Percentiles rank a stretch among this genome's conserved stretches.
Conservation (phyloP, 1,140 invertebrate genomes). For the Eumaeus atala region DNA sequence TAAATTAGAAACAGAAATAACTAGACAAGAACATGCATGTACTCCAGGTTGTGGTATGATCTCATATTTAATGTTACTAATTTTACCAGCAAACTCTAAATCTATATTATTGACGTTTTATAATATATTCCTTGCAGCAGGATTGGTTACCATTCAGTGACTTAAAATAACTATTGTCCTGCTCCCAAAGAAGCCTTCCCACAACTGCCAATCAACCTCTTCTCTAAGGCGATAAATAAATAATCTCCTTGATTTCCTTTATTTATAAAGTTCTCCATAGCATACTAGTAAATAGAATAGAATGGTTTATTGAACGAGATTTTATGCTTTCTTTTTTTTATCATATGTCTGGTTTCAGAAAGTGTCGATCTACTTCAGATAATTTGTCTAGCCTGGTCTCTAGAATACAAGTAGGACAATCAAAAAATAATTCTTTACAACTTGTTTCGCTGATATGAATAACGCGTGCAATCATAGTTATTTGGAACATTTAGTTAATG, state of each 20-base stretch:
- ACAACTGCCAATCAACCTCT: neutral
- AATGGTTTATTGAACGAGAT: constrained; percentile 16
- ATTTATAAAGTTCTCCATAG: constrained; percentile 12
- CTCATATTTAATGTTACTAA: too few species aligned
- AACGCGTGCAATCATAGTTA: constrained; percentile 9
- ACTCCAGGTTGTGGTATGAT: too few species aligned
- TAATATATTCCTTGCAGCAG: constrained; percentile 1
- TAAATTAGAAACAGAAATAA: constrained; percentile 11
- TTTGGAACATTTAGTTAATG: neutral
- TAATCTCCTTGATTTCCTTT: constrained; percentile 12
- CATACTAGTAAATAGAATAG: constrained; percentile 8
- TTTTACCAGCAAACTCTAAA: constrained; percentile 1
- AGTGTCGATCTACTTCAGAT: constrained; percentile 8
- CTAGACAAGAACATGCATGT: constrained; percentile 7
- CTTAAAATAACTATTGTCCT: constrained; percentile 7
- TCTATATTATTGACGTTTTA: constrained; percentile 7
- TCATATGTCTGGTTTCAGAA: constrained; percentile 7
- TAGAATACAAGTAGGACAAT: constrained; percentile 8
- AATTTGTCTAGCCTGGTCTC: constrained; percentile 2
- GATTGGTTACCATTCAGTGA: constrained; percentile 11
- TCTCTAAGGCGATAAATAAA: constrained; percentile 17
- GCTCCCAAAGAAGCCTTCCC: neutral
- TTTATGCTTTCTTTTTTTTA: constrained; percentile 6
- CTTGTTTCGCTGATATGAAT: constrained; percentile 10
- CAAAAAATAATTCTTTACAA: constrained; percentile 2